Evolutionary conservation across 2,888 invertebrate species (phyloP).

Genomic region (Keiferia lycopersicella): DNA sequence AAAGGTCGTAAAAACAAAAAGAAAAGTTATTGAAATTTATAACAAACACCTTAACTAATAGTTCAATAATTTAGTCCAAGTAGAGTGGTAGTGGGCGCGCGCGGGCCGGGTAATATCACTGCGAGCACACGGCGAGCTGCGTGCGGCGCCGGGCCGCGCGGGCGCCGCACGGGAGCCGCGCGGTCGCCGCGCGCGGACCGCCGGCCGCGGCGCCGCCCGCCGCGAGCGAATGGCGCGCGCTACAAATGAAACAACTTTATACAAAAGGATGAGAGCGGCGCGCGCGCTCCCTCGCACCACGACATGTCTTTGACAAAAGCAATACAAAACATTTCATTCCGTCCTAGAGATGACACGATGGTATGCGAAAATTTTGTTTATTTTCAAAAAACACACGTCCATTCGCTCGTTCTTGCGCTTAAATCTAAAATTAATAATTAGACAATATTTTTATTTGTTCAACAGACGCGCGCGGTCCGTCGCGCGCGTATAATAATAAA

Average conservation of each 20-base stretch:
- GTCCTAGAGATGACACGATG: conserved; percentile 78
- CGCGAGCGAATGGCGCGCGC: conserved; percentile 48
- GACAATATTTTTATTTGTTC: conserved; percentile 81
- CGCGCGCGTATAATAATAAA: conserved; percentile 80
- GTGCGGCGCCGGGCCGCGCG: conserved; percentile 3
- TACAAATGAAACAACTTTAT: conserved; percentile 68
- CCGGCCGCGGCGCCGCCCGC: conserved; percentile 37
- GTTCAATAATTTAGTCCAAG: conserved; percentile 76
- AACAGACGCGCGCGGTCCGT: conserved; percentile 77
- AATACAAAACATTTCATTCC: conserved; percentile 79
- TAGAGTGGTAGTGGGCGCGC: conserved; percentile 46
- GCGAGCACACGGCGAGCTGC: conserved; percentile 36
- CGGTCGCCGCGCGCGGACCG: not conserved
- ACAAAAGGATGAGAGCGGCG: conserved; percentile 59
- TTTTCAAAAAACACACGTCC: conserved; percentile 78
- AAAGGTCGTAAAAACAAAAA: conserved; percentile 78
- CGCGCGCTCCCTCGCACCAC: conserved; percentile 48
- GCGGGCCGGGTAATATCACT: conserved; percentile 40
- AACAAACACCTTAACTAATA: conserved; percentile 81
- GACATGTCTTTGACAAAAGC: conserved; percentile 71
- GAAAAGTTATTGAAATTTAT: conserved; percentile 79
- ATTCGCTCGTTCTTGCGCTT: conserved; percentile 80
- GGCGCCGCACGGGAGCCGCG: not conserved
- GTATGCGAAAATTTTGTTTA: conserved; percentile 73
- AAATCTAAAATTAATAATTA: conserved; percentile 81